These are phyloP conservation scores for Dicerorhinus sumatrensis DNA, from an alignment of 2,113 vertebrate genomes.

Conservation along the genomic window DNA sequence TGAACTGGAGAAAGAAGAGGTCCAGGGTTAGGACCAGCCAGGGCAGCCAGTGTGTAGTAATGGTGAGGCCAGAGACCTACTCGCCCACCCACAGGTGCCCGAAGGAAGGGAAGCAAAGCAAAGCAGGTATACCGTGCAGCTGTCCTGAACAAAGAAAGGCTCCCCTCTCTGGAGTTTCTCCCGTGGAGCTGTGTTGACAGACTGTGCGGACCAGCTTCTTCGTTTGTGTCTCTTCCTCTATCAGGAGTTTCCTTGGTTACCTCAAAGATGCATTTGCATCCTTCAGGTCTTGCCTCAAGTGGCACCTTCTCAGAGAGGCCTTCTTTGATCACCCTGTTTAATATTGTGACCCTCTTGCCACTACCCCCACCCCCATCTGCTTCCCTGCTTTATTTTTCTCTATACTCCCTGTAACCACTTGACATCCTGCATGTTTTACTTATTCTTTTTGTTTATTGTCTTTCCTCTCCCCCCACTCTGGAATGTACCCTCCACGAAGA, in stretches of 20 bases:
- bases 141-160: no score
- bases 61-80: neutral
- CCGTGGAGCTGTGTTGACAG: neutral
- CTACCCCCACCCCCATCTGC: accelerated
- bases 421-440: accelerated
- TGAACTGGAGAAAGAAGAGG: neutral
- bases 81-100: accelerated
- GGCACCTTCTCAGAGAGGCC: neutral
- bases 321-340: neutral
- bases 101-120: neutral
- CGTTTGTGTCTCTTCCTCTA: neutral
- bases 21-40: neutral
- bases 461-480: accelerated
- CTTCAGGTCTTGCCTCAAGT: neutral
- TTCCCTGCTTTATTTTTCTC: neutral
- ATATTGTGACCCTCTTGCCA: accelerated
- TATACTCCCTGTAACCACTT: accelerated
- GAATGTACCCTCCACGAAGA: neutral
- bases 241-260: neutral
- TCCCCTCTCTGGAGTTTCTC: no score
- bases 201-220: conserved; percentile 9
- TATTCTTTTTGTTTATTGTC: neutral
- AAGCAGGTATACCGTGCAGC: accelerated
- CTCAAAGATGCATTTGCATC: neutral
- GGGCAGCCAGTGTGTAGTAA: neutral